Base-by-base conservation (phyloP, 2,797 vertebrate genomes). In the Myiothlypis chrysogaster region DNA sequence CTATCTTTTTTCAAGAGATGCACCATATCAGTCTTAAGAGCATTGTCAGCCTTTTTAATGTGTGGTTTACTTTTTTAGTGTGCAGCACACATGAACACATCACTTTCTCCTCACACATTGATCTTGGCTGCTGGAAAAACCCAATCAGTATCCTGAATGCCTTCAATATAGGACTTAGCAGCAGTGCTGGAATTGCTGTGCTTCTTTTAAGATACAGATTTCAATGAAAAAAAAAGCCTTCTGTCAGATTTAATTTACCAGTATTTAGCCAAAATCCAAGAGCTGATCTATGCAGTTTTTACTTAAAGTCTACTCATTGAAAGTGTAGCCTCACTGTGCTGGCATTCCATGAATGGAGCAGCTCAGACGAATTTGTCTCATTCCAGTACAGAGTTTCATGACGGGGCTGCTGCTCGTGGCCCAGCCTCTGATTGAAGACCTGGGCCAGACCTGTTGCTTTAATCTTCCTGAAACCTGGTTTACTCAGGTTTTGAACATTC, bases 61-160 rank as follows among this genome's bases (percentile, higher is more conserved):
- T 12, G 32, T 16, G 13, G 4, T 81, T 77, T 63, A 27, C 5
- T 41, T 61, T 32, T 56, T 57, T 65, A 20, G 18, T 32, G 11
- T 61, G 25, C 41, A 53, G 39, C n/a, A 41, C 13, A 6, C 3
- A 5, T 6, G 46, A 39, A 65, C 43, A 37, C 35, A 5, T 15
- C 18, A 4, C 18, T 14, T 20, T 32, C 4, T 30, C 16, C 50
- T 23, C 47, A 30, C 7, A 3, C 4, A 1, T 7, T 28, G 23
- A 41, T 73, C 50, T 16, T 44, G 18, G 16, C 43, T 28, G 53
- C 50, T 56, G 75, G 35, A 57, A 79, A 60, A 7, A 1, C 44
- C 8, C 10, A 9, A 10, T 25, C 21, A 19, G 5, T 37, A 3
- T 18, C 24, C 46, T 7, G 27, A 53, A 35, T 16, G n/a, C 37